Evolutionary conservation across 23 tunicate species (phyloP).

Genomic region (Phallusia fumigata): DNA sequence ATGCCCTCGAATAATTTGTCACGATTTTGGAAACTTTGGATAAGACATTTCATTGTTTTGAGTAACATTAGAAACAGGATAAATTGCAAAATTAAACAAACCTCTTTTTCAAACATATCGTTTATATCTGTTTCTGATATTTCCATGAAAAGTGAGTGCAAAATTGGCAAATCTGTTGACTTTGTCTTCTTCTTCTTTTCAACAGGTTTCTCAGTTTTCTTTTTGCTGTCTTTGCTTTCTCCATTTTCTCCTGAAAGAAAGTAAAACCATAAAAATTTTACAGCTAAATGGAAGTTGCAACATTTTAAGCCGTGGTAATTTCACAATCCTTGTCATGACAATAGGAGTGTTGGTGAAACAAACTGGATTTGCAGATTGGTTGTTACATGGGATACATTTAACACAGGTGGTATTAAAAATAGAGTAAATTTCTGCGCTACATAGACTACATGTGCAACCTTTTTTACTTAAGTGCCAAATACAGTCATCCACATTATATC

Average conservation of each 20-base stretch:
- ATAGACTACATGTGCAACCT: too few relatives aligned
- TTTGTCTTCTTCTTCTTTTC: conserved; percentile 72
- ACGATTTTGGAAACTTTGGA: background rate
- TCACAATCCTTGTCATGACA: too few relatives aligned
- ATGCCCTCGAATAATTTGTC: background rate
- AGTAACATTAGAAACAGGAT: too few relatives aligned
- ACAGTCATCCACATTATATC: too few relatives aligned
- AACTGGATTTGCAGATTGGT: too few relatives aligned
- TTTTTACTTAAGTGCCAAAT: too few relatives aligned
- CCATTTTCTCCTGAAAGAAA: background rate
- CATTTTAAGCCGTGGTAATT: too few relatives aligned
- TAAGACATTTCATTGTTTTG: background rate
- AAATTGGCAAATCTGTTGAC: conserved; percentile 52
- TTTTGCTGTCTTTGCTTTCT: background rate
- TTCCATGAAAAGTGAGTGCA: conserved; percentile 29
- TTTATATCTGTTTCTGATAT: conserved; percentile 38
- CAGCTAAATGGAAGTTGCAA: too few relatives aligned
- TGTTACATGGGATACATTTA: too few relatives aligned
- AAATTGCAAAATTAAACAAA: conserved; percentile 17
- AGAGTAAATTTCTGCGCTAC: too few relatives aligned
- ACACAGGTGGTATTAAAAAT: too few relatives aligned
- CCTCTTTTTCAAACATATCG: conserved; percentile 77
- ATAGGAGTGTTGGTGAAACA: too few relatives aligned
- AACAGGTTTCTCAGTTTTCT: conserved; percentile 7
- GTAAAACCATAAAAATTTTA: background rate